Conservation (phyloP, 2,797 vertebrate genomes). For the Ibycter americanus region DNA sequence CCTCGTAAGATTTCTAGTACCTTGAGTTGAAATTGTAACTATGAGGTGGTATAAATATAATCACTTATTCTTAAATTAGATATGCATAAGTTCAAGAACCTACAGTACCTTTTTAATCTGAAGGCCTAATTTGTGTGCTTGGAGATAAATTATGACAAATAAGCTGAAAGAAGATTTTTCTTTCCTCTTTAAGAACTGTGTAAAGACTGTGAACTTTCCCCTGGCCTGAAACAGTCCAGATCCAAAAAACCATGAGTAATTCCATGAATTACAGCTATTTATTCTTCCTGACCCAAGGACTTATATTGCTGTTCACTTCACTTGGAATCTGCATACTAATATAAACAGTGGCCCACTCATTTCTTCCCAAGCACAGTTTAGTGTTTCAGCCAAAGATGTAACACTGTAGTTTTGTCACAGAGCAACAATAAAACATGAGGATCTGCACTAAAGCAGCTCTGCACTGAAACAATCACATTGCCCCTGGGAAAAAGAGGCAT, state of each 20-base stretch:
- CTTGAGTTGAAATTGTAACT: not conserved
- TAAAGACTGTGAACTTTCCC: not conserved
- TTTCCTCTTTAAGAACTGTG: not conserved
- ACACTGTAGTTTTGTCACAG: not conserved
- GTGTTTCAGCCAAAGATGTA: not conserved
- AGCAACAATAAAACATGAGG: not conserved
- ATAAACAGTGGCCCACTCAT: not conserved
- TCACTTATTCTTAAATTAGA: not conserved
- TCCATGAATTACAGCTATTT: constrained; percentile 26
- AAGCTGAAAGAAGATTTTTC: not conserved
- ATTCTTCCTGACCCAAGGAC: not conserved
- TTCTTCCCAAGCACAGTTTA: constrained; percentile 21
- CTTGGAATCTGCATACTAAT: constrained; percentile 21
- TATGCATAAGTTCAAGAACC: not conserved
- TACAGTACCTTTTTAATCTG: not conserved
- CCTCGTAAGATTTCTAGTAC: not conserved
- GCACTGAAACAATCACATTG: not conserved
- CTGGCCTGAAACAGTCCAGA: not conserved
- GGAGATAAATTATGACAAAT: not conserved
- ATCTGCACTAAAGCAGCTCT: not conserved
- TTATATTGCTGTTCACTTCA: not conserved
- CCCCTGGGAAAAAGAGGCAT: not conserved
- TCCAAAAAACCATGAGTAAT: not conserved
- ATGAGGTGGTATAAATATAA: not conserved
- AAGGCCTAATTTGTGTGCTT: not conserved